phyloP scores from a whole-genome alignment of 2,888 invertebrate species.

The Minunthozetes semirufus region DNA sequence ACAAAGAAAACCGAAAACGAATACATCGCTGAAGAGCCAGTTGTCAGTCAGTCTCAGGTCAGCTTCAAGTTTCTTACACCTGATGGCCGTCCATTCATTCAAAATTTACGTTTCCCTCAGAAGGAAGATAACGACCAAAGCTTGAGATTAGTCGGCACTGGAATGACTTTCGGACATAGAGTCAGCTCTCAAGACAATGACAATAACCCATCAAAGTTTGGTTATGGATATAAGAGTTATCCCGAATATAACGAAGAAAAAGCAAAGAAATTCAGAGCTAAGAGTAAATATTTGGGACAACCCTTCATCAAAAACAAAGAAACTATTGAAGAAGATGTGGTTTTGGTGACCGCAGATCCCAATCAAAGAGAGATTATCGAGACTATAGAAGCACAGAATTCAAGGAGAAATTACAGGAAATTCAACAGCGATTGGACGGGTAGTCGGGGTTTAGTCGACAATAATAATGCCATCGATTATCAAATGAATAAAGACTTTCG shows the following conservation, averaged over 20 bases:
- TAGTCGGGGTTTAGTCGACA: not conserved
- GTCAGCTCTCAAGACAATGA: not conserved
- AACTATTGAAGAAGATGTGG: not conserved
- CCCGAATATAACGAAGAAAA: not conserved
- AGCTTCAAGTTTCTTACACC: not conserved
- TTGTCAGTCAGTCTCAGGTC: not conserved
- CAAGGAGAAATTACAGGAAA: not conserved
- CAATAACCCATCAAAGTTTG: not conserved
- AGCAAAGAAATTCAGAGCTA: not conserved
- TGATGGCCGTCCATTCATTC: not conserved
- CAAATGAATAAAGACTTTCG: not conserved
- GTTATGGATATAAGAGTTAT: not conserved
- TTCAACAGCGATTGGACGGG: not conserved
- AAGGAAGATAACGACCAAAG: not conserved
- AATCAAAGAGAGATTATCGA: not conserved
- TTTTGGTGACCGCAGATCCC: slow-evolving; percentile 15
- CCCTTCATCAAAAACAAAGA: not conserved
- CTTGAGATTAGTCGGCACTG: not conserved
- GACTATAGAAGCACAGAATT: not conserved
- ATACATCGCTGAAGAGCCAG: not conserved
- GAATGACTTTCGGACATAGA: not conserved
- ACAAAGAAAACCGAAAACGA: not conserved
- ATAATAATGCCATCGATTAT: not conserved
- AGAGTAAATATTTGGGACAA: too few relatives aligned
- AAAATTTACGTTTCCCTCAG: not conserved